Base-by-base conservation (phyloP, 2,888 invertebrate species). In the Venusia cambrica region DNA sequence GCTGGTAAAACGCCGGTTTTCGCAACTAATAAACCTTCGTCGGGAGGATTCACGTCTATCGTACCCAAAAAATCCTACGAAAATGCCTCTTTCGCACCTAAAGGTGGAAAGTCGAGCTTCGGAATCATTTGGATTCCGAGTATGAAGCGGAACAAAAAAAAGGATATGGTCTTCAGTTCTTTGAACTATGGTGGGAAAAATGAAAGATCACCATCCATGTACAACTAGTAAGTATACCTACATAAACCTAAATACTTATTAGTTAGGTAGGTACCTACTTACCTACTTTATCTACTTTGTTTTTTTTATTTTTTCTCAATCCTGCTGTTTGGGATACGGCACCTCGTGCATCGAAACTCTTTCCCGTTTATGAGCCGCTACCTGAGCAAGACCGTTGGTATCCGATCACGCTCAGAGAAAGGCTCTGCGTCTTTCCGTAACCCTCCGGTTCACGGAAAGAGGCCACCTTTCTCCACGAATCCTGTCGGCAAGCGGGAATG, bases 41-140 rank as follows among this genome's bases (percentile, higher is more conserved):
- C 40, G 2, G 34, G 30, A 4, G 38, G 37, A 10, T 33, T 32
- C 0, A 32, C 35, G 2, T 45, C 54, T 5, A 40, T 42, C 17
- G 36, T 52, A 9, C 54, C 64, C 2, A 67, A 47, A 13, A 73
- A 73, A 53, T 67, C 51, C 15, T 71, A 72, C 38, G 40, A 56
- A 0, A 27, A 58, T 6, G 43, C 67, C 2, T 56, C 69, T 0
- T 69, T 61, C 19, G 57, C 41, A 25, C 59, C 73, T 1, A 77
- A 73, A 41, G 64, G 36, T 34, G 62, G 48, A 9, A 81, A 79
- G 1, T 45, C 72, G 2, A 65, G 64, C 6, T 74, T 85, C 26
- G 79, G 81, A 1, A 68, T 87, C 29, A 66, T 87, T 50, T 87
- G 84, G 85, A 36, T 87, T 40, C 85, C 85, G 1, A 66, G 66